Base-by-base conservation (phyloP, 2,113 vertebrate genomes). In the Aviceda subcristata region DNA sequence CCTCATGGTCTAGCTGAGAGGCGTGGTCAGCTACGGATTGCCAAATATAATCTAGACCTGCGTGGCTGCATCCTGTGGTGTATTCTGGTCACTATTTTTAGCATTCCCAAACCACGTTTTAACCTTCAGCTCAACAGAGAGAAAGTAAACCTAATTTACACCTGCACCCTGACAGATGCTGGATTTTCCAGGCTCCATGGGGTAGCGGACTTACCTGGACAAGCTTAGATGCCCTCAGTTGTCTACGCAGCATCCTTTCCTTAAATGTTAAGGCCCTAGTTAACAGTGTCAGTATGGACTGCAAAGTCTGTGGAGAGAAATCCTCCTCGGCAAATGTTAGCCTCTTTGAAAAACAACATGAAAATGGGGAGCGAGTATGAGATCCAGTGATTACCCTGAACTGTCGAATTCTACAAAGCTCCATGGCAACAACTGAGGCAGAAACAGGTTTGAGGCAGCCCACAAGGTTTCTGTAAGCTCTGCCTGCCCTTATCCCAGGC, bases 381-480 rank as follows among this genome's bases (percentile, higher is more conserved):
- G 38, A 94, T 92, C 73, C 56, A 59, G 29, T 51, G 51, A 91
- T 81, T 89, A 86, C 86, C 83, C 51, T 91, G 73, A 89, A 74
- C 41, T 92, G 80, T 85, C 91, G 91, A 78, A 92, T 73, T 84
- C 77, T 91, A 66, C 66, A 60, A 79, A 94, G 81, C 87, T 94
- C 92, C 84, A 93, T 96, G 84, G 96, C 89, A 97, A 96, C 93
- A 87, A 77, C 38, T 60, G 76, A 91, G 67, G 90, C 80, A 96
- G 86, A 91, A 96, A 86, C 78, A 73, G 51, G 36, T 95, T 83
- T 92, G 59, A 94, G 59, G 38, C 90, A 96, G 92, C 92, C 85
- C 75, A 93, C 57, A 0, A 76, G 59, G 71, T 86, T 97, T 86
- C 57, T 86, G 23, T 38, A 88, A 86, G 78, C 45, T 74, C 55